Evolutionary conservation across 2,113 vertebrate species (phyloP), one percentile per base, ranked within the genome.

Genomic region (Charina bottae): DNA sequence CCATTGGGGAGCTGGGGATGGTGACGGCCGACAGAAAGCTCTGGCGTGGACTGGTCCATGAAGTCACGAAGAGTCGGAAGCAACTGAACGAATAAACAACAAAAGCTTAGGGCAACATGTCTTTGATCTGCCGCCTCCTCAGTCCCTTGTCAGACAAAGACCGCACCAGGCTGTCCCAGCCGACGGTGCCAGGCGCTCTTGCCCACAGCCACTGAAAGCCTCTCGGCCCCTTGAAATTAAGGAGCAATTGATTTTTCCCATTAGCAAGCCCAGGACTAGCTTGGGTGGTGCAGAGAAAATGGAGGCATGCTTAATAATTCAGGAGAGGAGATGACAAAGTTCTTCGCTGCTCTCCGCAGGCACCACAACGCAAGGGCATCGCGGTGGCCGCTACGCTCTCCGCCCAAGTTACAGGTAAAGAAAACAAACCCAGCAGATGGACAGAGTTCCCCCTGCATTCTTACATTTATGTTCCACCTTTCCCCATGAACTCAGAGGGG

Each of bases 221-320:
- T 95, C 94, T 92, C 58, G 92, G 94, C 92, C 95, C 56, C 6
- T 21, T 94, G 89, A 93, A 96, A 95, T 97, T 94, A 96, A 96
- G 54, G 95, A 97, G 15, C 90, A 95, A 97, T 97, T 7, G 95
- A 97, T 97, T 97, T 97, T 97, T 95, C 96, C 97, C 95, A 96
- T 97, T 97, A 97, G 96, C 85, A 12, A 85, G 72, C 91, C 89
- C 49, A 96, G 93, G 95, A 94, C 59, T 1, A 89, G 94, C 95
- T 94, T 93, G 92, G 94, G 95, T 94, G 94, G 91, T 93, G 94
- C 83, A 78, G 96, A 94, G 91, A 93, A 92, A 95, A 90, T 93
- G 62, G 91, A 97, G 96, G 89, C 64, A 1, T 49, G 1, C 10
- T 98, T 95, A 97, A 98, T 98, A 97, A 98, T 97, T 97, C 95